These are phyloP conservation scores for Microplitis mediator DNA, from an alignment of 1,140 invertebrate species.

Conservation along the genomic window DNA sequence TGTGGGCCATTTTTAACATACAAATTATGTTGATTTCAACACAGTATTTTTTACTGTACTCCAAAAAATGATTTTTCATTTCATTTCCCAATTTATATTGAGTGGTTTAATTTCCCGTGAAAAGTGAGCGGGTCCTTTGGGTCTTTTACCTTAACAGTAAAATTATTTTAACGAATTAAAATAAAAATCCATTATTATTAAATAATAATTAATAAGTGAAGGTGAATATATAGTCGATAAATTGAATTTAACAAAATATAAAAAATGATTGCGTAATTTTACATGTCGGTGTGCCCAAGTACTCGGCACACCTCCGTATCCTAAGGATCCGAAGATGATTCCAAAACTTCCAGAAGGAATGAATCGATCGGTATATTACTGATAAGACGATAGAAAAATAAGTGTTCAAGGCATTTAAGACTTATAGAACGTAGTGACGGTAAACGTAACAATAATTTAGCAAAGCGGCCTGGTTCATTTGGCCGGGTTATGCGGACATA, in stretches of 20 bases:
- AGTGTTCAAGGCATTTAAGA: slow-evolving; percentile 92
- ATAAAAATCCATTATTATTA: not conserved
- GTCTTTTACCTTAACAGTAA: too few relatives aligned
- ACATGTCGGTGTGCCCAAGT: slow-evolving; percentile 52
- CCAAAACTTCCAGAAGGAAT: slow-evolving; percentile 76
- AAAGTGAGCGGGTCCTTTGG: too few relatives aligned
- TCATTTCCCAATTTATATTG: too few relatives aligned
- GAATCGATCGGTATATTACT: slow-evolving; percentile 75
- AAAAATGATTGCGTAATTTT: slow-evolving; percentile 26
- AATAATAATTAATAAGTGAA: too few relatives aligned
- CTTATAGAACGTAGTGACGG: slow-evolving; percentile 94
- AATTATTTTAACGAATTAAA: too few relatives aligned
- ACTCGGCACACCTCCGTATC: slow-evolving; percentile 53
- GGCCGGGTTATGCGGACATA: slow-evolving; percentile 88
- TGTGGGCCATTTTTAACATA: too few relatives aligned
- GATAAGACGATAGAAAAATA: slow-evolving; percentile 93
- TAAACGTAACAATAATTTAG: slow-evolving; percentile 89
- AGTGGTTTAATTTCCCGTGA: too few relatives aligned
- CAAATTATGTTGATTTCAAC: too few relatives aligned
- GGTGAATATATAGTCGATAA: not conserved
- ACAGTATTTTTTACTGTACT: too few relatives aligned
- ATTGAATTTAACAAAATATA: slow-evolving; percentile 7
- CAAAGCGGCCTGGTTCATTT: slow-evolving; percentile 91
- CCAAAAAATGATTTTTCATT: too few relatives aligned
- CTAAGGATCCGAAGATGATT: slow-evolving; percentile 65